Percentiles rank a stretch among this genome's conserved stretches.
These are phyloP conservation scores for Periparus ater DNA, from an alignment of 2,797 vertebrate species.

Conservation along the genomic window DNA sequence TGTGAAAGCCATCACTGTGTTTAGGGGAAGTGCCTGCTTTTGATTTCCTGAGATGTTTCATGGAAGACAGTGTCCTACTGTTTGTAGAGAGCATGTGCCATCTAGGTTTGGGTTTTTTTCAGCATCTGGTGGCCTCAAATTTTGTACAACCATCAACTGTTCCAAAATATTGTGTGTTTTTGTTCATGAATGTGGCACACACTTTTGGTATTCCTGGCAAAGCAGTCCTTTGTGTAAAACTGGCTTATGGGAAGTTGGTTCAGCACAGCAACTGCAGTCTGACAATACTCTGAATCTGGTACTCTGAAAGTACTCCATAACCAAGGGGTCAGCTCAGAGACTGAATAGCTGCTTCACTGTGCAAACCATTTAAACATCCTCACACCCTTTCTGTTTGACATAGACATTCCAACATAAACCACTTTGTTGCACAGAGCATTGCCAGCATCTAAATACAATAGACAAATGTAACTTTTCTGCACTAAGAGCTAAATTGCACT, in stretches of 20 bases:
- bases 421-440: neutral
- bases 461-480: neutral
- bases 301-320: neutral
- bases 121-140: neutral
- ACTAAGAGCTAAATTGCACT: neutral
- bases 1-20: neutral
- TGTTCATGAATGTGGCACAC: neutral
- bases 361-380: neutral
- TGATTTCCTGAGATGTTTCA: neutral
- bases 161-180: neutral
- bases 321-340: neutral
- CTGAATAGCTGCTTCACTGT: neutral
- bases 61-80: neutral
- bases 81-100: neutral
- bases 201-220: neutral
- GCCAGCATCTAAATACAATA: neutral
- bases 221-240: neutral
- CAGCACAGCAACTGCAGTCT: neutral
- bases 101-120: neutral
- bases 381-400: neutral
- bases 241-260: neutral
- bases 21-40: neutral
- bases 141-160: neutral
- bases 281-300: neutral
- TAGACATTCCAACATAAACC: neutral